Percentiles rank a stretch among this genome's conserved stretches.
Evolutionary conservation across 2,888 invertebrate genomes (phyloP).

Genomic region (Pecten maximus): DNA sequence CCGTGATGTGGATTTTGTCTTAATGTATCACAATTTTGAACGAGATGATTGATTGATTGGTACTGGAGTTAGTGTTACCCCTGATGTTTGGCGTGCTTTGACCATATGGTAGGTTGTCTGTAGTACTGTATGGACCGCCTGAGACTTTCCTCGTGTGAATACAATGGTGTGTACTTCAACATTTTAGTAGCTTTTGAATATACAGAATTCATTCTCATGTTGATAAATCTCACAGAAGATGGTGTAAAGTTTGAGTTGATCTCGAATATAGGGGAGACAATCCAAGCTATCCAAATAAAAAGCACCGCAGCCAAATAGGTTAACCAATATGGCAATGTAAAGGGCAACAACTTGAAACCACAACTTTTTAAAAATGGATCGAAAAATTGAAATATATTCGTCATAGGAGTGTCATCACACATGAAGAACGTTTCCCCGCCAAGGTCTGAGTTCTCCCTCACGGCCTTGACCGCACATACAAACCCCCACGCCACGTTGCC

Average conservation of each 20-base stretch:
- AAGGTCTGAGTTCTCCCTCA: slow-evolving; percentile 82
- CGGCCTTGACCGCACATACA: slow-evolving; percentile 85
- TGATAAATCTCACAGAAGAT: background rate
- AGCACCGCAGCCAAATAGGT: background rate
- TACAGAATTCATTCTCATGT: background rate
- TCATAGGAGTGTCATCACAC: slow-evolving; percentile 86
- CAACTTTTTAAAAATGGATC: slow-evolving; percentile 26
- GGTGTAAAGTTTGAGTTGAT: background rate
- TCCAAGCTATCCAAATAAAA: background rate
- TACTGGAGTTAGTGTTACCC: too few relatives aligned
- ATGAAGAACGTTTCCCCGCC: slow-evolving; percentile 85
- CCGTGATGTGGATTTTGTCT: too few relatives aligned
- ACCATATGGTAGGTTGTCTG: too few relatives aligned
- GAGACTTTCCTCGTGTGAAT: slow-evolving; percentile 76
- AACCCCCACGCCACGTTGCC: slow-evolving; percentile 88
- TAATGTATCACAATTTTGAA: too few relatives aligned
- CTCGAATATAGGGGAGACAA: background rate
- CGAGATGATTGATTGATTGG: too few relatives aligned
- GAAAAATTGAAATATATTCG: slow-evolving; percentile 81
- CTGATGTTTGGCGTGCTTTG: too few relatives aligned
- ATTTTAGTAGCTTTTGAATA: slow-evolving; percentile 85
- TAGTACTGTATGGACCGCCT: background rate
- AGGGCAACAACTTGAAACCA: slow-evolving; percentile 27
- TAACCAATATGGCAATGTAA: background rate
- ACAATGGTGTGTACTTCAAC: slow-evolving; percentile 84